A percentile compares a stretch with the other conserved stretches of the same genome.
Conservation (phyloP, 2,888 invertebrate species). For the Sussaba pulchella region DNA sequence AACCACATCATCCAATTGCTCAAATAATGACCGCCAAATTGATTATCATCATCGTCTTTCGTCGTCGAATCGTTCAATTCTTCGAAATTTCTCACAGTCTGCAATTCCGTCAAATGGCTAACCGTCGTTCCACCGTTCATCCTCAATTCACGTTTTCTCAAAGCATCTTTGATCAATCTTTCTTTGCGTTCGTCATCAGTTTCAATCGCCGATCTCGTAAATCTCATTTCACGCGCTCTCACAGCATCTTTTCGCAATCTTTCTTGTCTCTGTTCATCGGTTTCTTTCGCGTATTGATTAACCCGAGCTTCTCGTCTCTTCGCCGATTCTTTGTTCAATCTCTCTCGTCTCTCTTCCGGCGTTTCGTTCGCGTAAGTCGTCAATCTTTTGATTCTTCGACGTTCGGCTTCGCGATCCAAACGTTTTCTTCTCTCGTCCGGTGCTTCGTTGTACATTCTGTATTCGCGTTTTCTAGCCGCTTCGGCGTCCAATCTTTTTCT, state of each 20-base stretch:
- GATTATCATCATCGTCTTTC: slow-evolving; percentile 74
- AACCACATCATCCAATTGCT: slow-evolving; percentile 81
- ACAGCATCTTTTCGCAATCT: slow-evolving; percentile 77
- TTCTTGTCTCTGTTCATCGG: slow-evolving; percentile 76
- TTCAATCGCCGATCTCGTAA: slow-evolving; percentile 79
- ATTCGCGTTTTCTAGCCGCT: slow-evolving; percentile 78
- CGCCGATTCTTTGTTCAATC: slow-evolving; percentile 76
- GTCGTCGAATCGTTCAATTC: slow-evolving; percentile 76
- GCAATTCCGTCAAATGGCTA: slow-evolving; percentile 75
- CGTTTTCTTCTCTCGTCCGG: slow-evolving; percentile 78
- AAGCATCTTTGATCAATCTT: slow-evolving; percentile 79
- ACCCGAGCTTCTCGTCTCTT: slow-evolving; percentile 77
- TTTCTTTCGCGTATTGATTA: slow-evolving; percentile 79
- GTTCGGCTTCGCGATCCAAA: slow-evolving; percentile 78
- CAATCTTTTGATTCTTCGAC: slow-evolving; percentile 77
- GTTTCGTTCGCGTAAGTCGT: slow-evolving; percentile 77
- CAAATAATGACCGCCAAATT: slow-evolving; percentile 75
- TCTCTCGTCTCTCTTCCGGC: slow-evolving; percentile 75
- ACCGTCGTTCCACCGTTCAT: slow-evolving; percentile 72
- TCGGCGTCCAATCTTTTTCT: slow-evolving; percentile 78
- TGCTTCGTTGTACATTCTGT: slow-evolving; percentile 78
- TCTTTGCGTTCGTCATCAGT: slow-evolving; percentile 78
- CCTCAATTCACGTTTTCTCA: slow-evolving; percentile 78
- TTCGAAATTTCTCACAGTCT: slow-evolving; percentile 75
- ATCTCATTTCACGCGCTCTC: slow-evolving; percentile 79